phyloP scores from a whole-genome alignment of 2,888 invertebrate species.

The Lutraria lutraria region DNA sequence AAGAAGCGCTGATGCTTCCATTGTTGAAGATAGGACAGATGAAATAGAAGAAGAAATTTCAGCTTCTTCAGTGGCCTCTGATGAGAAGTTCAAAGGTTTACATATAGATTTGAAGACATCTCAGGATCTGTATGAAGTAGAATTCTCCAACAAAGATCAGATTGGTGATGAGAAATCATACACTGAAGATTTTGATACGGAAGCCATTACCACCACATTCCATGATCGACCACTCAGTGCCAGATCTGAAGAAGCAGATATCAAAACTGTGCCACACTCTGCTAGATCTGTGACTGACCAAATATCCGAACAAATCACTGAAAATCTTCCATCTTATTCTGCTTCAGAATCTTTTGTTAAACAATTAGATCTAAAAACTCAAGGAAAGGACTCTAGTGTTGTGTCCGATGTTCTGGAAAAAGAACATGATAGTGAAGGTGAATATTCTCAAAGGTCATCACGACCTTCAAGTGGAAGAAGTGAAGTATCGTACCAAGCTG shows the following conservation, averaged over 20 bases:
- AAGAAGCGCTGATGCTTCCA: constrained; percentile 48
- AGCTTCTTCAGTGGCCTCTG: constrained; percentile 57
- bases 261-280: constrained; percentile 58
- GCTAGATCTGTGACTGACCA: constrained; percentile 66
- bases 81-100: constrained; percentile 63
- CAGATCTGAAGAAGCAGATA: constrained; percentile 65
- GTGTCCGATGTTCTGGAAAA: constrained; percentile 43
- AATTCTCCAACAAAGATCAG: constrained; percentile 17
- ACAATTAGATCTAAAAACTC: constrained; percentile 64
- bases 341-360: constrained; percentile 65
- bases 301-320: constrained; percentile 79
- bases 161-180: constrained; percentile 49
- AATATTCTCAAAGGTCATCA: constrained; percentile 68
- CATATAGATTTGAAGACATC: constrained; percentile 63
- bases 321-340: constrained; percentile 67
- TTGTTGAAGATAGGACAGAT: constrained; percentile 46
- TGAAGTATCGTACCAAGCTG: constrained; percentile 72
- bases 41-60: constrained; percentile 62
- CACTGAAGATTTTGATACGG: constrained; percentile 74
- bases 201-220: constrained; percentile 63
- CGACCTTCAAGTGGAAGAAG: constrained; percentile 77
- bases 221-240: constrained; percentile 66
- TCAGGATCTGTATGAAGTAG: constrained; percentile 64
- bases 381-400: constrained; percentile 28
- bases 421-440: constrained; percentile 69